Conservation (phyloP, 2,888 invertebrate species). For the Ceriagrion tenellum region DNA sequence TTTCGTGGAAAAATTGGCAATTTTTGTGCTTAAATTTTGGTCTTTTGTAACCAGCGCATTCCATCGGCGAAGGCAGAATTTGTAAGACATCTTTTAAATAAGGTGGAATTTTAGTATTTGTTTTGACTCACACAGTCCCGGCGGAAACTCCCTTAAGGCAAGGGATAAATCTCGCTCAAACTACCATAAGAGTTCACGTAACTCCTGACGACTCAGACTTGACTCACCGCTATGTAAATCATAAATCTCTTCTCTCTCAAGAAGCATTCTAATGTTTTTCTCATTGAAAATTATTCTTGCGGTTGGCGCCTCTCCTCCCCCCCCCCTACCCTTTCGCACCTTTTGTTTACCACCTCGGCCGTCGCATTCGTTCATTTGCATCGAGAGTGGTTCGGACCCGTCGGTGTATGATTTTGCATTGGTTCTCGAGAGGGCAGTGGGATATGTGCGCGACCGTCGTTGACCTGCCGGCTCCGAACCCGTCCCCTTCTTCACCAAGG, state of each 20-base stretch:
- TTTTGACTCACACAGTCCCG: too few species aligned
- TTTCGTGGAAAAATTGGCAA: too few species aligned
- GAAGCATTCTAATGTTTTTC: neutral
- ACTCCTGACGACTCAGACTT: too few species aligned
- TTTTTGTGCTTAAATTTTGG: too few species aligned
- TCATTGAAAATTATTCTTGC: neutral
- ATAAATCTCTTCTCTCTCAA: neutral
- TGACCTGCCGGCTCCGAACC: neutral
- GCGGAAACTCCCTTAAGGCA: too few species aligned
- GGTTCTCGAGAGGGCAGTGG: neutral
- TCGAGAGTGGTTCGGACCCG: neutral
- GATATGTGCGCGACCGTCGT: neutral
- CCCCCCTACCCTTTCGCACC: too few species aligned
- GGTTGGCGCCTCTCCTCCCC: neutral
- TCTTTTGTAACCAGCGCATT: too few species aligned
- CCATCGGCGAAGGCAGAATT: too few species aligned
- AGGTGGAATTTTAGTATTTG: too few species aligned
- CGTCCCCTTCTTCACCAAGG: neutral
- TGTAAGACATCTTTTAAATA: too few species aligned
- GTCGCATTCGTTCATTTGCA: neutral
- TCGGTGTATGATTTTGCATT: neutral
- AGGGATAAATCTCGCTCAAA: neutral
- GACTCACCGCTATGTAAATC: neutral
- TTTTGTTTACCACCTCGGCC: neutral
- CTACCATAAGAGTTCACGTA: too few species aligned